Evolutionary conservation across 2,888 invertebrate genomes (phyloP), one percentile per base, ranked within the genome.

Genomic region (Selenia dentaria): DNA sequence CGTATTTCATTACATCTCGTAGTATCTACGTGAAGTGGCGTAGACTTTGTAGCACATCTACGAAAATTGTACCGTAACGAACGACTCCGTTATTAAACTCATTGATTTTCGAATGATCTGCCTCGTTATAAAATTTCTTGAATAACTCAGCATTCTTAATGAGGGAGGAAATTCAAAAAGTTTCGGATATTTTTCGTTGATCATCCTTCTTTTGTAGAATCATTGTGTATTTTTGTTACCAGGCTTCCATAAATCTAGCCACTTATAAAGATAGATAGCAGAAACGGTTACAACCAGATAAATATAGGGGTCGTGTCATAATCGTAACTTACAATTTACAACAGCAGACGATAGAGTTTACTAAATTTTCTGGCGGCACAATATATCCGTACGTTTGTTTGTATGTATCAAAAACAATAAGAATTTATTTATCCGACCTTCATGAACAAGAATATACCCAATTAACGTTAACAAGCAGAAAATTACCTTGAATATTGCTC

Each of bases 91-190:
- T 67, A 74, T 74, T 67, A 67, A 71, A 73, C 65, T 70, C 68
- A 74, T 75, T 76, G 75, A 76, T 74, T 75, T 74, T 67, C 64
- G 68, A 37, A 11, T 36, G 70, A 70, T 67, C 67, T 65, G 66
- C 62, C 65, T 64, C 67, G 61, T 70, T 68, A 68, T 59, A 70
- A 69, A 71, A 70, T 67, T 70, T 67, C 54, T 59, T 73, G 72
- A 75, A 77, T 77, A 66, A 72, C 71, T 72, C 69, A 74, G 65
- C 62, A 56, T 59, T 58, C 59, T 58, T 64, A 63, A 63, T 64
- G 64, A 68, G 57, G 57, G 57, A 53, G 52, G 60, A 61, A 66
- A 67, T 66, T 67, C 59, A 46, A 51, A 57, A 57, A 57, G 54
- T 57, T 59, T 54, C 13, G 41, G 48, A 52, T 47, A 46, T 51